Conservation (phyloP, 2,797 vertebrate species). For the Adrianichthys oophorus region DNA sequence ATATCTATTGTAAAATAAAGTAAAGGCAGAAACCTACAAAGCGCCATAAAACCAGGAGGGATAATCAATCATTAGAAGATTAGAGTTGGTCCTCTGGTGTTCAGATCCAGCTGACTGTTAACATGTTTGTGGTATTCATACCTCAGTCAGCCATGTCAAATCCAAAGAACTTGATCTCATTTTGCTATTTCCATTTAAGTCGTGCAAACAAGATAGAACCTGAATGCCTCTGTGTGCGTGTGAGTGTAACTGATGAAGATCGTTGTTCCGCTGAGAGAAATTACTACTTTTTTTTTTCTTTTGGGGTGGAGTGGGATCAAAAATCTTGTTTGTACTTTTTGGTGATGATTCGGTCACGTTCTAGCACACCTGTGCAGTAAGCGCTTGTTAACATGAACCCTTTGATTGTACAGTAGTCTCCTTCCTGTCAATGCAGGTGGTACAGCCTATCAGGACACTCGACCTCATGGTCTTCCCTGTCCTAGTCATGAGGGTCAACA, state of each 20-base stretch:
- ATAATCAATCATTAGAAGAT: constrained; percentile 68
- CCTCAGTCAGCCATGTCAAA: constrained; percentile 80
- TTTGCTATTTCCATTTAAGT: constrained; percentile 75
- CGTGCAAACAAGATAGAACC: constrained; percentile 70
- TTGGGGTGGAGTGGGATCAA: constrained; percentile 23
- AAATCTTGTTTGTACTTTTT: constrained; percentile 77
- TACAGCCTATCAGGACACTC: constrained; percentile 75
- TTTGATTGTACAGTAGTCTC: constrained; percentile 84
- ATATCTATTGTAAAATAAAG: constrained; percentile 68
- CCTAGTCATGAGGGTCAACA: constrained; percentile 76
- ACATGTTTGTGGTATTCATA: constrained; percentile 75
- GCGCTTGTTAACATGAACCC: constrained; percentile 81
- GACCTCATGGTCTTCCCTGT: constrained; percentile 77
- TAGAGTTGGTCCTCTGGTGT: constrained; percentile 76
- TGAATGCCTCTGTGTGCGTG: constrained; percentile 71
- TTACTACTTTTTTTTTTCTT: constrained; percentile 41
- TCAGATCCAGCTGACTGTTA: constrained; percentile 81
- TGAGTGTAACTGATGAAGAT: constrained; percentile 76
- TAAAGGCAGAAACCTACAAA: constrained; percentile 72
- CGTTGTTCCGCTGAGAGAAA: constrained; percentile 73
- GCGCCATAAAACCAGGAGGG: constrained; percentile 68
- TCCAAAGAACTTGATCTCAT: constrained; percentile 83
- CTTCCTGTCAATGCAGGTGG: constrained; percentile 78
- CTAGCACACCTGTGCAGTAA: constrained; percentile 81
- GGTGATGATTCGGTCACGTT: constrained; percentile 77